Conservation (phyloP, 1,140 invertebrate genomes). For the Lethocerus indicus region DNA sequence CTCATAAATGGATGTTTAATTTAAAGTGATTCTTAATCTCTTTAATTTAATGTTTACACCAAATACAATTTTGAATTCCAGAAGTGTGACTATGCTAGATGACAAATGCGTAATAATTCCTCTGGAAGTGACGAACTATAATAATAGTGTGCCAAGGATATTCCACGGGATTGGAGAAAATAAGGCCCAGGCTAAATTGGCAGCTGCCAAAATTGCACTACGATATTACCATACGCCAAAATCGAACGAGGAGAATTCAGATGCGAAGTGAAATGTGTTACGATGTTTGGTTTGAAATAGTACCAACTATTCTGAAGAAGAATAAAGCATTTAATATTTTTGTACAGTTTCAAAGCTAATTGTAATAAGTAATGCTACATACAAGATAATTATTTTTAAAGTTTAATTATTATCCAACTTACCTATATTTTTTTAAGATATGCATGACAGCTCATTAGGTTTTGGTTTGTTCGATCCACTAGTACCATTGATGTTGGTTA, state of each 20-base stretch:
- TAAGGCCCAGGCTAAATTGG: slow-evolving; percentile 45
- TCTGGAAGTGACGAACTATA: slow-evolving; percentile 37
- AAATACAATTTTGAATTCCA: slow-evolving; percentile 26
- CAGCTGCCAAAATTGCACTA: slow-evolving; percentile 57
- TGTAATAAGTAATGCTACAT: no score
- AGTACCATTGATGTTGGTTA: no score
- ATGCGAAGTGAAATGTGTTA: no score
- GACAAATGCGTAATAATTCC: slow-evolving; percentile 35
- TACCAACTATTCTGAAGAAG: no score
- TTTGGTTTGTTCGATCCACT: no score
- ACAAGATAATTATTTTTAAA: no score
- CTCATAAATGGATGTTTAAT: not conserved
- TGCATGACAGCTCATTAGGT: no score
- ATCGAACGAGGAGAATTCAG: not conserved
- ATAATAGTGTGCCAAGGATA: slow-evolving; percentile 29
- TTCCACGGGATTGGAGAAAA: slow-evolving; percentile 53
- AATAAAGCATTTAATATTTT: no score
- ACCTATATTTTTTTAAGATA: no score
- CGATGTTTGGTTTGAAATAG: no score
- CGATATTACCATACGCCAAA: slow-evolving; percentile 20
- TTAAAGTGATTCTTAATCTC: not conserved
- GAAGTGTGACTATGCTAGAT: slow-evolving; percentile 21
- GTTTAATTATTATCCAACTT: no score
- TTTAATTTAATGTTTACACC: slow-evolving; percentile 1
- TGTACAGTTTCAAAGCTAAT: no score